Conservation (phyloP, 2,888 invertebrate genomes). For the Ornithoptera alexandrae region DNA sequence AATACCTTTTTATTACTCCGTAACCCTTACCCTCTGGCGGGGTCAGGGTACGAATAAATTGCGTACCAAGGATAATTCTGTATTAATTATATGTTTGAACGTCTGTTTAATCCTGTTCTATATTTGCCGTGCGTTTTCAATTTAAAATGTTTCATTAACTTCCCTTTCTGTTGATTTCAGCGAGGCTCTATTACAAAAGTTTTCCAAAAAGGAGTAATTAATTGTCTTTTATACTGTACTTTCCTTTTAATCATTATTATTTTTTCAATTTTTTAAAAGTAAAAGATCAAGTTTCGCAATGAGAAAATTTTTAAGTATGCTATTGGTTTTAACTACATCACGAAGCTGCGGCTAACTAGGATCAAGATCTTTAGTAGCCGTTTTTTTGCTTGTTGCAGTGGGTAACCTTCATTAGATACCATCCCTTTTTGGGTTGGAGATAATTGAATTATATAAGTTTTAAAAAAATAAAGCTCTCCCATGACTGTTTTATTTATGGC, state of each 20-base stretch:
- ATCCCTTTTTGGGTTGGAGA: too few species aligned
- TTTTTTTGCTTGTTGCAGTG: too few species aligned
- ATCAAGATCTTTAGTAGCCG: too few species aligned
- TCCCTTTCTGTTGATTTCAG: neutral
- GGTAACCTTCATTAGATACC: too few species aligned
- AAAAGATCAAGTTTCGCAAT: too few species aligned
- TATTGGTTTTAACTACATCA: too few species aligned
- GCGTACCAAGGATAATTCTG: slow-evolving; percentile 16
- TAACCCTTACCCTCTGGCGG: slow-evolving; percentile 16
- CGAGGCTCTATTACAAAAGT: neutral
- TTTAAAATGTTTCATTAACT: slow-evolving; percentile 5
- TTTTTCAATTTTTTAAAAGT: too few species aligned
- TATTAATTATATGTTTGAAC: slow-evolving; percentile 23
- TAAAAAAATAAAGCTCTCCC: too few species aligned
- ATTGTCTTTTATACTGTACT: neutral
- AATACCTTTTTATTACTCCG: slow-evolving; percentile 26
- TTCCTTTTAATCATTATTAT: neutral
- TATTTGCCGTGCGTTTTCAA: slow-evolving; percentile 5
- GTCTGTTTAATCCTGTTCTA: slow-evolving; percentile 15
- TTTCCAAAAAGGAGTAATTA: neutral
- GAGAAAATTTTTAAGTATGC: too few species aligned
- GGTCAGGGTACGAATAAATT: slow-evolving; percentile 11
- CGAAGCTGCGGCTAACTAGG: too few species aligned
- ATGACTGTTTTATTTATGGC: too few species aligned
- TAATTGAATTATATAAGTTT: too few species aligned